Base-by-base conservation (phyloP, 2,888 invertebrate genomes). In the Rhaphigaster nebulosa region DNA sequence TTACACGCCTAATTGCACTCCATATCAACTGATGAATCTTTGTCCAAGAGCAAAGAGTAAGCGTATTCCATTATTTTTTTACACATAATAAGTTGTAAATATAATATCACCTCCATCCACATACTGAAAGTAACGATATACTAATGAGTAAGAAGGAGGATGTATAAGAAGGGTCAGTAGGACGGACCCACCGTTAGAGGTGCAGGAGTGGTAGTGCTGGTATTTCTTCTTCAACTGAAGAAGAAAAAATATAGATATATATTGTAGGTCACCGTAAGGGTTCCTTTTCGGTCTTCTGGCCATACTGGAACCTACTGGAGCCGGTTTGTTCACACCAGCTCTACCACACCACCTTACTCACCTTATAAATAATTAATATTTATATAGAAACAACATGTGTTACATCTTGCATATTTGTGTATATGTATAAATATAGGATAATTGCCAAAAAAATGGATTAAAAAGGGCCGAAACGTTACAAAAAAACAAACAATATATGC, bases 201-300 rank as follows among this genome's bases (percentile, higher is more conserved):
- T 84, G 84, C n/a, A 84, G 84, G 84, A 84, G 84, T 84, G 84
- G 84, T 84, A 50, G 45, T 45, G 12, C 38, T 15, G 84, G 84
- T 50, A 84, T 84, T 45, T 45, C 84, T 84, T 84, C 84, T 84
- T 50, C n/a, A 45, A 15, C 84, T 23, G 41, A 1, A 84, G n/a
- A 84, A 45, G 84, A 84, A 84, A 84, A 45, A 84, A 84, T 84
- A 84, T 84, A 84, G 84, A 84, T 84, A 84, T 84, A 84, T 84
- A 84, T 84, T 84, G 45, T 84, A 45, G 84, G 45, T 84, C 84
- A 45, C 45, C 13, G 26, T 45, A 41, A 45, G 76, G 45, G 84
- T 15, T 12, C 84, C 45, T 84, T 84, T 84, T 84, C n/a, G 84
- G 84, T 45, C n/a, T 6, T 13, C 45, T 12, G 45, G 84, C 45